Evolutionary conservation across 2,888 invertebrate genomes (phyloP), one percentile per base, ranked within the genome.

Genomic region (Agrypnus murinus): DNA sequence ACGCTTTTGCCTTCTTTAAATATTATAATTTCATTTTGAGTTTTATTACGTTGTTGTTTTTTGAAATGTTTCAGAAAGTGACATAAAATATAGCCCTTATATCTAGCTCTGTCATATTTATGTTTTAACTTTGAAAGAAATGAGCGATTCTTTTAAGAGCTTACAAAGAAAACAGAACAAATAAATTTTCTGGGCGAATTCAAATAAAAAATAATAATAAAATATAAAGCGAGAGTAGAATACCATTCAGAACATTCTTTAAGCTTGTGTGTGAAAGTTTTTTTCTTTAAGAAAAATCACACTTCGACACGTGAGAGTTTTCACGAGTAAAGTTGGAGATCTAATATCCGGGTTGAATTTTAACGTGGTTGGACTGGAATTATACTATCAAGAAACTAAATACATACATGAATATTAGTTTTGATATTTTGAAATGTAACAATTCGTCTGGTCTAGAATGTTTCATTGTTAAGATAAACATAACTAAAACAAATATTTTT

Each of bases 331-430:
- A 50, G 31, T 31, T 12, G 7, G 31, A 31, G 32, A 50, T 50
- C 10, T 50, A 50, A 50, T 50, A 50, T 50, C 50, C 50, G 50
- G 50, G n/a, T 31, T 31, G 50, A 50, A 50, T 50, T 50, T 12
- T 31, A 50, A 12, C n/a, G n/a, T 6, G 25, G 25, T 32, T 7
- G 31, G 7, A 7, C 31, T 2, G 50, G 14, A 12, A 32, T 31
- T 25, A 3, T 25, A 3, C 25, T 2, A 25, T 25, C 25, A 25
- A 25, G 25, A 25, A 25, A 25, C 25, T 25, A 25, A n/a, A n/a
- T n/a, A n/a, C n/a, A n/a, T n/a, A n/a, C n/a, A n/a, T n/a, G n/a
- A n/a, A n/a, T n/a, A n/a, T n/a, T n/a, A n/a, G n/a, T n/a, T n/a
- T n/a, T n/a, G n/a, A n/a, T n/a, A n/a, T n/a, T n/a, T n/a, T n/a